Percentiles rank a stretch among this genome's conserved stretches.
Conservation (phyloP, 2,888 invertebrate genomes). For the Rhagophthalmus giganteus region DNA sequence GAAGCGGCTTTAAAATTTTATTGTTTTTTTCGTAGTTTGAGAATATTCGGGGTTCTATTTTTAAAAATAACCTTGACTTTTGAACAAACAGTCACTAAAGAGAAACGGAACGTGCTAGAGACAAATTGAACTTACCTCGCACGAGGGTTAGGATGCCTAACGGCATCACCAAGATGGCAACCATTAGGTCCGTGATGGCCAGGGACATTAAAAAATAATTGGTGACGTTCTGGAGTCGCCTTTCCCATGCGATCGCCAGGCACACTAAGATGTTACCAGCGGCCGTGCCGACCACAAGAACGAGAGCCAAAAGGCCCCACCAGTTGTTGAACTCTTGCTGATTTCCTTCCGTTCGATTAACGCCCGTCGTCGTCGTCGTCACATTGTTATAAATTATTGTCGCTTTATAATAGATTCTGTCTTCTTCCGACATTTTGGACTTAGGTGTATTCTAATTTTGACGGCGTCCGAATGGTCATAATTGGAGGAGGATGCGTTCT, state of each 20-base stretch:
- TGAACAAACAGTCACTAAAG: too few relatives aligned
- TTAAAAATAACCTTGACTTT: too few relatives aligned
- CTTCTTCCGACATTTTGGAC: slow-evolving; percentile 32
- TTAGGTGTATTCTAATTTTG: slow-evolving; percentile 2
- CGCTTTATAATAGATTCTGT: slow-evolving; percentile 52
- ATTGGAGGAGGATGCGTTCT: too few relatives aligned
- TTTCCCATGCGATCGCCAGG: slow-evolving; percentile 88
- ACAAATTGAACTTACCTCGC: slow-evolving; percentile 78
- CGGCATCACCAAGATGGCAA: slow-evolving; percentile 95
- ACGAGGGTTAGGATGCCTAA: slow-evolving; percentile 82
- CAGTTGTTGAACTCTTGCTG: slow-evolving; percentile 64
- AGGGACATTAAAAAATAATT: slow-evolving; percentile 96
- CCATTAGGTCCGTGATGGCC: slow-evolving; percentile 93
- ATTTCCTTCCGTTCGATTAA: slow-evolving; percentile 47
- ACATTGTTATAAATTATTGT: slow-evolving; percentile 50
- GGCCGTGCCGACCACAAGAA: slow-evolving; percentile 82
- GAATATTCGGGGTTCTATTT: too few relatives aligned
- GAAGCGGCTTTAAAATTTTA: too few relatives aligned
- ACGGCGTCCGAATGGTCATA: too few relatives aligned
- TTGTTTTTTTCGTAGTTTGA: too few relatives aligned
- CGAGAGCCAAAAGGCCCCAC: slow-evolving; percentile 78
- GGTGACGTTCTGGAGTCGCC: slow-evolving; percentile 92
- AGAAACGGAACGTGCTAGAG: too few relatives aligned
- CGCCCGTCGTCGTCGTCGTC: slow-evolving; percentile 55
- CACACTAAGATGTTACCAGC: slow-evolving; percentile 94